These are phyloP conservation scores for Neoniphon sammara DNA, from an alignment of 2,797 vertebrate species.

Conservation along the genomic window DNA sequence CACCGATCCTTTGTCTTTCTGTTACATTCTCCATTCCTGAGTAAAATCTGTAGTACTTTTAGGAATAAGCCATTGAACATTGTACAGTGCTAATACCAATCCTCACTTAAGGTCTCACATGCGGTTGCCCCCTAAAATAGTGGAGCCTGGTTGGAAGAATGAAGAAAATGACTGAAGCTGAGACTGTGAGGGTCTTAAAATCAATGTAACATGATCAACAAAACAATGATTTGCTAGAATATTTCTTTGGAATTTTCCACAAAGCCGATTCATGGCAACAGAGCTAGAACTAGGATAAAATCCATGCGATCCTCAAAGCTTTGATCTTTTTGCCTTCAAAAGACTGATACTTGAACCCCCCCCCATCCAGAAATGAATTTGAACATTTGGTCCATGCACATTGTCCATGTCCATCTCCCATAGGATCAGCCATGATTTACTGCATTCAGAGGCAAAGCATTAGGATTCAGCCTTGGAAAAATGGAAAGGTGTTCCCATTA, in stretches of 20 bases:
- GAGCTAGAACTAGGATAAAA: slow-evolving; percentile 25
- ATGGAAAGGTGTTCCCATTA: neutral
- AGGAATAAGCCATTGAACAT: slow-evolving; percentile 16
- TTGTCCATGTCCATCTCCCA: no score
- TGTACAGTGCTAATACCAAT: slow-evolving; percentile 14
- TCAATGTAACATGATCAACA: slow-evolving; percentile 17
- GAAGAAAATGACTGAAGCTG: neutral
- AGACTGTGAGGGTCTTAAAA: slow-evolving; percentile 38
- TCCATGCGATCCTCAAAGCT: slow-evolving; percentile 12
- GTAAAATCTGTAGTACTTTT: slow-evolving; percentile 29
- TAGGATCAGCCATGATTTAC: no score
- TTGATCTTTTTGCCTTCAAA: slow-evolving; percentile 8
- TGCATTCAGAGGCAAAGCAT: neutral
- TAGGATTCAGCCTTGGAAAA: neutral
- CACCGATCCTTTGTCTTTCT: neutral
- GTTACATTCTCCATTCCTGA: slow-evolving; percentile 1
- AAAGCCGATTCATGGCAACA: no score
- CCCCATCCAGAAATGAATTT: neutral
- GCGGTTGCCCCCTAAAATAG: neutral
- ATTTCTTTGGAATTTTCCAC: neutral
- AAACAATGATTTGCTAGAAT: slow-evolving; percentile 5
- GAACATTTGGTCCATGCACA: neutral
- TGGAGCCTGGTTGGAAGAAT: slow-evolving; percentile 2
- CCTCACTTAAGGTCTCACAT: neutral
- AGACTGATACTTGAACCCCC: neutral